phyloP scores from a whole-genome alignment of 1,140 invertebrate species.

The Ostrea edulis region DNA sequence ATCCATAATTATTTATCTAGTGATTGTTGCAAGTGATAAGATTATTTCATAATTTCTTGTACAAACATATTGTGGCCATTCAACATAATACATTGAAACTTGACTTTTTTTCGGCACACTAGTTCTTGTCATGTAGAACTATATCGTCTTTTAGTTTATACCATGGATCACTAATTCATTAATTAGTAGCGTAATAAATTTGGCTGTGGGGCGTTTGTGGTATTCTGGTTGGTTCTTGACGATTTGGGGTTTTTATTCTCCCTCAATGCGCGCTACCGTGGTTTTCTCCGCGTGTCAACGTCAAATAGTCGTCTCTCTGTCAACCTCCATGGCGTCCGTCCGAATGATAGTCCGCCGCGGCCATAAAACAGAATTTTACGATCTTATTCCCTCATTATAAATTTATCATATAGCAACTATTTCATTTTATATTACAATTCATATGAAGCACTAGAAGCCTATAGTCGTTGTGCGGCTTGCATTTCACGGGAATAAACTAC shows the following conservation, averaged over 20 bases:
- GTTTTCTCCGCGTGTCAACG: slow-evolving; percentile 16
- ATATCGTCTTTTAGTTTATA: background rate
- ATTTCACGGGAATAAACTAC: background rate
- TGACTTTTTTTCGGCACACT: background rate
- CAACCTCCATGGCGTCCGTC: background rate
- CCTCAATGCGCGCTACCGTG: background rate
- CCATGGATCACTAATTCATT: background rate
- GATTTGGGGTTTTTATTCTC: slow-evolving; percentile 29
- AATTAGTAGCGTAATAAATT: slow-evolving; percentile 27
- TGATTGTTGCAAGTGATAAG: slow-evolving; percentile 34
- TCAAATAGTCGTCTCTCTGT: background rate
- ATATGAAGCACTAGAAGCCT: background rate
- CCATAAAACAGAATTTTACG: slow-evolving; percentile 25
- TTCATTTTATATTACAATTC: slow-evolving; percentile 27
- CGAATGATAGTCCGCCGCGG: background rate
- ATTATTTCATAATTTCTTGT: slow-evolving; percentile 39
- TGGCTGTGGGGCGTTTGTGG: background rate
- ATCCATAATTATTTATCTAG: slow-evolving; percentile 31
- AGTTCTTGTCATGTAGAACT: background rate
- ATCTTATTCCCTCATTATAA: slow-evolving; percentile 27
- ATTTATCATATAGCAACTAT: slow-evolving; percentile 33
- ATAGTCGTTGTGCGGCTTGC: background rate
- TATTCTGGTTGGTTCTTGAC: background rate
- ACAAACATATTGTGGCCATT: slow-evolving; percentile 14
- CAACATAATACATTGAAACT: background rate